phyloP scores from a whole-genome alignment of 1,140 invertebrate genomes.

The Maniola jurtina region DNA sequence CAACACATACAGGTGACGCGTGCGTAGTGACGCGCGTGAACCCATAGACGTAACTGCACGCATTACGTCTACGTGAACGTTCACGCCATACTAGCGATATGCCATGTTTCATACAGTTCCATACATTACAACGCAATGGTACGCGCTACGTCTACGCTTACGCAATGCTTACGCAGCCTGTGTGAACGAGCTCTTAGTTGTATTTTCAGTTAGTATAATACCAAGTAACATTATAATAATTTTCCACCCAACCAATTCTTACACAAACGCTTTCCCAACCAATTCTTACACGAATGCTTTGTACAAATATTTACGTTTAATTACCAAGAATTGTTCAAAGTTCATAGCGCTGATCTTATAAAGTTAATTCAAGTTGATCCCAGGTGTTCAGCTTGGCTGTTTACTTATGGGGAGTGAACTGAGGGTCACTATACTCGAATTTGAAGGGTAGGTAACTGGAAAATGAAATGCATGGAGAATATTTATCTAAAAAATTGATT shows the following conservation, averaged over 20 bases:
- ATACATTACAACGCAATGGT: too few relatives aligned
- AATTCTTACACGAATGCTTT: slow-evolving; percentile 8
- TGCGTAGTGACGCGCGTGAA: too few relatives aligned
- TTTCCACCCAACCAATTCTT: not conserved
- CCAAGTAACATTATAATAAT: not conserved
- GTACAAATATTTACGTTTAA: slow-evolving; percentile 56
- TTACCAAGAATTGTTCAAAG: slow-evolving; percentile 49
- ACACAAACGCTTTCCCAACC: slow-evolving; percentile 1
- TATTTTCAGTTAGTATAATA: not conserved
- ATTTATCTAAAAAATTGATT: slow-evolving; percentile 3
- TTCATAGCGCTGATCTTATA: slow-evolving; percentile 42
- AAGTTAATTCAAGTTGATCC: slow-evolving; percentile 49
- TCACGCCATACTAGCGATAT: too few relatives aligned
- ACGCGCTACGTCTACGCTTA: too few relatives aligned
- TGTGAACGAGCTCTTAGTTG: too few relatives aligned
- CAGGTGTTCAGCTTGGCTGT: slow-evolving; percentile 59
- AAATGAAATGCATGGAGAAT: slow-evolving; percentile 35
- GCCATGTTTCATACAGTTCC: too few relatives aligned
- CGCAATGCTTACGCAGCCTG: too few relatives aligned
- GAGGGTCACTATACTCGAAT: slow-evolving; percentile 63
- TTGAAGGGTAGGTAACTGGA: slow-evolving; percentile 56
- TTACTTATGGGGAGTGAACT: slow-evolving; percentile 47
- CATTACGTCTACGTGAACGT: too few relatives aligned
- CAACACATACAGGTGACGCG: too few relatives aligned
- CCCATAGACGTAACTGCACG: too few relatives aligned